Base-by-base conservation (phyloP, 2,797 vertebrate species). In the Gymnocypris eckloni region DNA sequence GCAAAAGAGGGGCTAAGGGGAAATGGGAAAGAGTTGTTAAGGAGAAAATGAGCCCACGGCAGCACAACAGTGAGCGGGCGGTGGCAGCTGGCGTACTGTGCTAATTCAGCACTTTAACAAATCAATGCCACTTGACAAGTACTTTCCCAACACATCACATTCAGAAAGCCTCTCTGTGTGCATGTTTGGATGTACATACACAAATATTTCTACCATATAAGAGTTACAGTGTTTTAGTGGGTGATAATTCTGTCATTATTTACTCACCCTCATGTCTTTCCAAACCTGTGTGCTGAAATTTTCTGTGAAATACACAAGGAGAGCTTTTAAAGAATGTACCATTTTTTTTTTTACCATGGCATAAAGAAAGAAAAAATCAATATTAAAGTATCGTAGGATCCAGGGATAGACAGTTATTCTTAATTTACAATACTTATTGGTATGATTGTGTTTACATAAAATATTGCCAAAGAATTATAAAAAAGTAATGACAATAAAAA, bases 51-150 rank as follows among this genome's bases (percentile, higher is more conserved):
- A 95, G 93, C 92, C 93, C 93, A 92, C 73, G 72, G 90, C 80
- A 92, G 94, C 91, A 92, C 90, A 93, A 93, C 92, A 92, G 94
- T 91, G 79, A 79, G 88, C 87, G 86, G 90, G 89, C 76, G 93
- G 93, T 93, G 95, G 96, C 97, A 97, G 97, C 97, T 97, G 97
- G 96, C 93, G 94, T 87, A 90, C 94, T 96, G 93, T 97, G 97
- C 97, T 98, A 97, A 98, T 98, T 98, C 97, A 98, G 97, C 97
- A 96, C 95, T 98, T 98, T 97, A 97, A 96, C 97, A 98, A 98
- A 98, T 98, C 97, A 98, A 98, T 98, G 98, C 96, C 97, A 98
- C 97, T 97, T 97, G 97, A 97, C 97, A 96, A 97, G 96, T 94
- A 97, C 96, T 97, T 97, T 97, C 95, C 84, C 80, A 96, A 96